Evolutionary conservation across 2,888 invertebrate species (phyloP).

Genomic region (Dolichopus griseipennis): DNA sequence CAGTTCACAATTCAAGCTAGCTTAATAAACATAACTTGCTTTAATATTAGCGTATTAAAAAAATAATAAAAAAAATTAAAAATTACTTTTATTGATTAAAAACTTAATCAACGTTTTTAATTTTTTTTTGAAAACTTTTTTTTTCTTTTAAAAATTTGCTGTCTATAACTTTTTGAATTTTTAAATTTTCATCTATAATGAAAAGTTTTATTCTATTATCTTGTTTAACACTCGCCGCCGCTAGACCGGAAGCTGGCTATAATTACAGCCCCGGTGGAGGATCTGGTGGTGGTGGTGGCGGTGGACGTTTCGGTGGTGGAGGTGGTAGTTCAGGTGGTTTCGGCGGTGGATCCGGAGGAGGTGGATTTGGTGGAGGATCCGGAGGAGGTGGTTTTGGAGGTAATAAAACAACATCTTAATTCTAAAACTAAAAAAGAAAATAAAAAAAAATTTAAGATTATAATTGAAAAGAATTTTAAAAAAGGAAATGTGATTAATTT

Average conservation of each 20-base stretch:
- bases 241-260: constrained; percentile 26
- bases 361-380: not conserved
- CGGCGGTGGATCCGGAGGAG: constrained; percentile 1
- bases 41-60: not conserved
- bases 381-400: not conserved
- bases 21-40: constrained; percentile 29
- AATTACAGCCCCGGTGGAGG: not conserved
- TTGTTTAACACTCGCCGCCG: constrained; percentile 42
- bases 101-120: not conserved
- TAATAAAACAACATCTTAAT: not conserved
- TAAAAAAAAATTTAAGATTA: not conserved
- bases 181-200: constrained; percentile 29
- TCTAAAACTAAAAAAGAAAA: not conserved
- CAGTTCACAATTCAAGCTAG: constrained; percentile 44
- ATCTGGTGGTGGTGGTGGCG: not conserved
- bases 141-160: not conserved
- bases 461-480: not conserved
- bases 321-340: not conserved
- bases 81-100: not conserved
- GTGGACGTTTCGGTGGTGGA: not conserved
- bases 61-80: not conserved
- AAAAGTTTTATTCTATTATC: constrained; percentile 43
- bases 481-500: not conserved
- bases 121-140: not conserved
- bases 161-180: not conserved